A percentile compares a stretch with the other conserved stretches of the same genome.
Conservation (phyloP, 2,113 vertebrate species). For the Neodontobutis hainanensis region DNA sequence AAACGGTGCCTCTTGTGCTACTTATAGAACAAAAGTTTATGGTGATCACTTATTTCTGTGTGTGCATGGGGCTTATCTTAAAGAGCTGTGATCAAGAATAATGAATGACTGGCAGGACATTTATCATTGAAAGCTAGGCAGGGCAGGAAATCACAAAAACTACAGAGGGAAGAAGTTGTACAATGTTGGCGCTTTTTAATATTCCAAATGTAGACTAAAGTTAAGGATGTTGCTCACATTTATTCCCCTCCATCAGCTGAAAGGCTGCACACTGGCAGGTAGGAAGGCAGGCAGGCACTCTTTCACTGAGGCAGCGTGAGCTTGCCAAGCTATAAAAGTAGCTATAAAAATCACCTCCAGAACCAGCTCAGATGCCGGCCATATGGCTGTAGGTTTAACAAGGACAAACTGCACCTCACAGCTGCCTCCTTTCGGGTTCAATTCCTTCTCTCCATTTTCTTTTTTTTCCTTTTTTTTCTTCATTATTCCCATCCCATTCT, state of each 20-base stretch:
- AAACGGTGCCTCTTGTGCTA: slow-evolving; percentile 19
- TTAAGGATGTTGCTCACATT: slow-evolving; percentile 57
- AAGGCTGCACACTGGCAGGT: slow-evolving; percentile 57
- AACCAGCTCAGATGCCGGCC: slow-evolving; percentile 74
- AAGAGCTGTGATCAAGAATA: slow-evolving; percentile 22
- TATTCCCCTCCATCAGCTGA: slow-evolving; percentile 61
- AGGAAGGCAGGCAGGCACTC: slow-evolving; percentile 52
- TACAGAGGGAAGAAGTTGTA: slow-evolving; percentile 17
- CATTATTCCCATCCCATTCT: slow-evolving; percentile 12
- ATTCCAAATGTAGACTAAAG: slow-evolving; percentile 54
- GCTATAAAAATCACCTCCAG: slow-evolving; percentile 73
- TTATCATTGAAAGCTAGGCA: slow-evolving; percentile 20
- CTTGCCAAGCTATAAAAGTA: slow-evolving; percentile 69
- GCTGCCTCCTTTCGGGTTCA: slow-evolving; percentile 56
- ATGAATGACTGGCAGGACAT: slow-evolving; percentile 23
- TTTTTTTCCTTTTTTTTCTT: slow-evolving; percentile 4
- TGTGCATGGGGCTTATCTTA: slow-evolving; percentile 34
- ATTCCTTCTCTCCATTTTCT: slow-evolving; percentile 12
- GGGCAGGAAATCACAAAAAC: slow-evolving; percentile 24
- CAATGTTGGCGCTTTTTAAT: slow-evolving; percentile 32
- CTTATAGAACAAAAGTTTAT: slow-evolving; percentile 22
- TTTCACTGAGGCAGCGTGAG: slow-evolving; percentile 46
- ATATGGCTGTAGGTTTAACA: slow-evolving; percentile 72
- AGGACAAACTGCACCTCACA: slow-evolving; percentile 71
- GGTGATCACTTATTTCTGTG: slow-evolving; percentile 1